A percentile compares a stretch with the other conserved stretches of the same genome.
Conservation (phyloP, 1,140 invertebrate species). For the Orchesella cincta region DNA sequence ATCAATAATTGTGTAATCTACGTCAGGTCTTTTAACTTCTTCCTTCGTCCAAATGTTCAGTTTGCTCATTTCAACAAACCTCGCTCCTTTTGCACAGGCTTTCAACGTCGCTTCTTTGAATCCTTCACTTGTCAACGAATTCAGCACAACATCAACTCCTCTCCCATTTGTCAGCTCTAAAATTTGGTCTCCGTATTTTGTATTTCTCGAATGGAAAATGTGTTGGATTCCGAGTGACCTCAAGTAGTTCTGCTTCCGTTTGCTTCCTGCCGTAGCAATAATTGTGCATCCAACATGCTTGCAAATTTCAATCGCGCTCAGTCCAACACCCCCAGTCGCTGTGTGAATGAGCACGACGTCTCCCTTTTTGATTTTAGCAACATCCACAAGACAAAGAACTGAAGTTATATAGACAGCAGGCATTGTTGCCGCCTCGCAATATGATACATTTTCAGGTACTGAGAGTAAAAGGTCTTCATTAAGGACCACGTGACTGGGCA, state of each 20-base stretch:
- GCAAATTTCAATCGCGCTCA: not conserved
- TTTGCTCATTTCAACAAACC: constrained; percentile 24
- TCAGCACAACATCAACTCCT: constrained; percentile 9
- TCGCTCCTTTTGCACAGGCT: not conserved
- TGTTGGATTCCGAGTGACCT: not conserved
- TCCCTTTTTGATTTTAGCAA: not conserved
- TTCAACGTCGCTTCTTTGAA: not conserved
- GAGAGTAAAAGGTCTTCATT: not conserved
- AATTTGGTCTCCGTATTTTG: not conserved
- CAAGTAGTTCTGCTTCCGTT: not conserved
- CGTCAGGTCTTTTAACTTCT: not conserved
- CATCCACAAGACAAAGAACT: not conserved
- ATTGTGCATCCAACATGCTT: not conserved
- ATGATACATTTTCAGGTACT: not conserved
- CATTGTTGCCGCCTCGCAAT: constrained; percentile 16
- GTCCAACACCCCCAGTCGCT: not conserved
- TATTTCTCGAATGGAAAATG: constrained; percentile 5
- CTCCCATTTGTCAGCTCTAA: not conserved
- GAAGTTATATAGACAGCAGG: constrained; percentile 3
- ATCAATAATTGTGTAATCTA: not conserved
- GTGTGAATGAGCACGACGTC: not conserved
- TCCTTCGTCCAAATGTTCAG: not conserved
- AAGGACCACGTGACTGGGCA: not conserved
- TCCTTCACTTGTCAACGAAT: not conserved
- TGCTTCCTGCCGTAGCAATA: not conserved